Evolutionary conservation across 2,797 vertebrate genomes (phyloP), one percentile per base, ranked within the genome.

Genomic region (Rhinichthys osculus): DNA sequence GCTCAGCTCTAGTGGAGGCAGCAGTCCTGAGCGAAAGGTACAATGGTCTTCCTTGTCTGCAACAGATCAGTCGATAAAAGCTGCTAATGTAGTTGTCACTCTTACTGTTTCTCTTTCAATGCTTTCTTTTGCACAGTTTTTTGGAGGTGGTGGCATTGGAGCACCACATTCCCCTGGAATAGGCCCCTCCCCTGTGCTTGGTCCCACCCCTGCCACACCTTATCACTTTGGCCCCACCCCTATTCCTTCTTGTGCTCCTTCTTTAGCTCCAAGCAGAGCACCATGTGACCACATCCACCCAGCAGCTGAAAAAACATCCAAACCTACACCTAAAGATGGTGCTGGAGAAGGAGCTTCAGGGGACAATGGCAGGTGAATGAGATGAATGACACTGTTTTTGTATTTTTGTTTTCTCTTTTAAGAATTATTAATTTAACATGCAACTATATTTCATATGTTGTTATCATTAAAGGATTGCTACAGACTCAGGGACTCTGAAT

Each of bases 1-100:
- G 72, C 94, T 98, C 88, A 96, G 96, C 92, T 97, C 97, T 72
- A 96, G 97, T 91, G 98, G 96, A 91, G 95, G 95, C 2, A 95
- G 95, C 92, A 96, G 95, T 87, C 95, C 96, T 80, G 95, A 96
- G 90, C 95, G 92, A 66, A 96, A 95, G 95, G 96, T 96, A 89
- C 54, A 4, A 8, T 6, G 9, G 7, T 47, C 3, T 5, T 81
- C 11, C 7, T 52, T 13, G 27, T 73, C 16, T 79, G n/a, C 21
- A 19, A 19, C 9, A 21, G 40, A n/a, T 17, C 6, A 87, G 11
- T 38, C 14, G 1, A 35, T 64, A 35, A 71, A 66, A 23, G 33
- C 14, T 21, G 6, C 3, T 44, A 40, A 64, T 84, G 19, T 73
- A 2, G 33, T 35, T 52, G 14, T 69, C 2, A 19, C 5, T 27